Conservation (phyloP, 1,140 invertebrate genomes). For the Trigoniulus corallinus region DNA sequence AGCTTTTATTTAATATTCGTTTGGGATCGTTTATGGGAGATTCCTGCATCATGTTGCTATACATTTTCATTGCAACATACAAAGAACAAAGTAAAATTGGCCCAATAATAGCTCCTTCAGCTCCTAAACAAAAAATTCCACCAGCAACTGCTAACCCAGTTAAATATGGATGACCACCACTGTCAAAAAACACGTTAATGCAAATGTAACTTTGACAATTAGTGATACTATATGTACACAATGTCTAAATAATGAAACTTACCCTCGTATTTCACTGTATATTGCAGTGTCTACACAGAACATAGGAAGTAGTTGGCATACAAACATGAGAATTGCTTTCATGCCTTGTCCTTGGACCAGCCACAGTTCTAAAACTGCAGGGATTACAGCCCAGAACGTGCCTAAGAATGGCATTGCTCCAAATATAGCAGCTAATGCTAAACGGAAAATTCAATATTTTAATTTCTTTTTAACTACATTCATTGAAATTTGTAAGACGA, state of each 20-base stretch:
- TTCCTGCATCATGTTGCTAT: conserved; percentile 17
- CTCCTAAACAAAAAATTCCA: conserved; percentile 91
- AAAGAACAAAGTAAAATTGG: conserved; percentile 79
- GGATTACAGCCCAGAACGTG: conserved; percentile 81
- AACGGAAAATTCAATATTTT: conserved; percentile 19
- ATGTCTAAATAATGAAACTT: no score
- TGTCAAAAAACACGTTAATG: conserved; percentile 27
- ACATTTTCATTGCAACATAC: conserved; percentile 61
- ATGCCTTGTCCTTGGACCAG: conserved; percentile 62
- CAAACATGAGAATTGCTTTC: conserved; percentile 54
- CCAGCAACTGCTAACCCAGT: conserved; percentile 95
- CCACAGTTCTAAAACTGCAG: conserved; percentile 87
- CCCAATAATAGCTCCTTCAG: conserved; percentile 91
- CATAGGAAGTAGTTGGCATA: conserved; percentile 76
- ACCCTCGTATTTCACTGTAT: conserved; percentile 96
- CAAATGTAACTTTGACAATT: neutral
- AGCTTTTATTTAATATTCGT: neutral
- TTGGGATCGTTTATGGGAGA: conserved; percentile 3
- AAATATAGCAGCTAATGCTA: conserved; percentile 73
- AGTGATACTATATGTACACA: neutral
- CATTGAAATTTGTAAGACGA: neutral
- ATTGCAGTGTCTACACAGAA: conserved; percentile 81
- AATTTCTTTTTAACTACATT: conserved; percentile 5
- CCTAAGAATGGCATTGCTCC: conserved; percentile 88
- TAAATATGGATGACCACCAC: conserved; percentile 90